Conservation (phyloP, 2,888 invertebrate genomes). For the Stenichneumon culpator region DNA sequence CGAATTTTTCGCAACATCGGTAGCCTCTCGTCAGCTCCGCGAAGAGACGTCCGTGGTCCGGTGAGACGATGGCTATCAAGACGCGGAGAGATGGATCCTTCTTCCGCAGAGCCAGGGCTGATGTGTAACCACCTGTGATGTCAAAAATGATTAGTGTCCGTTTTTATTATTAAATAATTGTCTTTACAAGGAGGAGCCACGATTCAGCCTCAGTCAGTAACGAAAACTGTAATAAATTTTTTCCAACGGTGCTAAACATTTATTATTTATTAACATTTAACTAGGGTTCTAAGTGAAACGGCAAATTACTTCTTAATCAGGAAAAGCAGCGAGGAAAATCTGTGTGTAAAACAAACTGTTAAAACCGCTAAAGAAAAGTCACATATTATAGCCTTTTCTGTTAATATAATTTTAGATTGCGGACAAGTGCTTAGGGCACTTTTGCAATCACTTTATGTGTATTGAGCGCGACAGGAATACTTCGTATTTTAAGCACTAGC, state of each 20-base stretch:
- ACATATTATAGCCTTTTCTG: too few relatives aligned
- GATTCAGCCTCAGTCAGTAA: not conserved
- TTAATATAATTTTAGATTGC: too few relatives aligned
- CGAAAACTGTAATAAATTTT: not conserved
- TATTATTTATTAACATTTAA: too few relatives aligned
- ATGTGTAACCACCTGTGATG: constrained; percentile 89
- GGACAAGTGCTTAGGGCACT: too few relatives aligned
- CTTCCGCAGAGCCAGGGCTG: constrained; percentile 89
- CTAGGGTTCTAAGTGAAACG: too few relatives aligned
- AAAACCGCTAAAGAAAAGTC: too few relatives aligned
- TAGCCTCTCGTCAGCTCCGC: constrained; percentile 87
- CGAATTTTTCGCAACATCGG: constrained; percentile 86
- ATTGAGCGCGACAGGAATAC: too few relatives aligned
- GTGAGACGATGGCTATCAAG: constrained; percentile 88
- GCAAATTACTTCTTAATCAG: too few relatives aligned
- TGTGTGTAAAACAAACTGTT: too few relatives aligned
- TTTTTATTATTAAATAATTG: not conserved
- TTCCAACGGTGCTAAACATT: not conserved
- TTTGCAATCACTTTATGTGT: too few relatives aligned
- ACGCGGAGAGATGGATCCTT: constrained; percentile 90
- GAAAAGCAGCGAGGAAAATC: too few relatives aligned
- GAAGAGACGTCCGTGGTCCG: constrained; percentile 87
- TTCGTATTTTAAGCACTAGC: too few relatives aligned
- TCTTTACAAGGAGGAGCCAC: not conserved
- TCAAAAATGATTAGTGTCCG: not conserved